A percentile compares a stretch with the other conserved stretches of the same genome.
These are phyloP conservation scores for Lutraria lutraria DNA, from an alignment of 2,888 invertebrate species.

Conservation along the genomic window DNA sequence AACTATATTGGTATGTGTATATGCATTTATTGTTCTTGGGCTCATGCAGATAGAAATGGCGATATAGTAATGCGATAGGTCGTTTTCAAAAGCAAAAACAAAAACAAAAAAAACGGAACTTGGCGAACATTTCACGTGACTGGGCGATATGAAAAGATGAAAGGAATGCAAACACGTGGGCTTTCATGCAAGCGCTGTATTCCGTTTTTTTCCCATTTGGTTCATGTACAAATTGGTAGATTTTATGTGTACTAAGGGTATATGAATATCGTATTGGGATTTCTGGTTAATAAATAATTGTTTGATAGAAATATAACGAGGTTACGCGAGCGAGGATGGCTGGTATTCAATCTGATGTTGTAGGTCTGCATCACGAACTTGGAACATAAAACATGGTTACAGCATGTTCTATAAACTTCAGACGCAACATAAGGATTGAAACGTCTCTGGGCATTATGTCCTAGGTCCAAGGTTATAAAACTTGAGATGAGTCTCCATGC, in stretches of 20 bases:
- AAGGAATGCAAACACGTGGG: neutral
- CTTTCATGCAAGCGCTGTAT: neutral
- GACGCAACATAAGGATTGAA: too few species aligned
- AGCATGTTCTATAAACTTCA: too few species aligned
- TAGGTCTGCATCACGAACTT: neutral
- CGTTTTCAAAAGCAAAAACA: neutral
- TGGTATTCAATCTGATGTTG: neutral
- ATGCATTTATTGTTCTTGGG: too few species aligned
- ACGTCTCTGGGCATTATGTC: too few species aligned
- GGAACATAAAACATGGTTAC: neutral
- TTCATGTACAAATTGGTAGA: neutral
- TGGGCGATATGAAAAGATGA: neutral
- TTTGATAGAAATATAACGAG: conserved; percentile 6
- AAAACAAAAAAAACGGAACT: neutral
- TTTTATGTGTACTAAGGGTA: neutral
- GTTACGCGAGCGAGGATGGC: neutral
- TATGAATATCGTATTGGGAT: neutral
- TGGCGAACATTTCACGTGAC: neutral
- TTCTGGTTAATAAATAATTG: conserved; percentile 27
- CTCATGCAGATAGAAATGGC: too few species aligned
- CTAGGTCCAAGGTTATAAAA: too few species aligned
- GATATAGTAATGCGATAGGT: too few species aligned
- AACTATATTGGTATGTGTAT: too few species aligned
- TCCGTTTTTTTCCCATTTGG: neutral
- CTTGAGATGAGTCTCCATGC: too few species aligned